Conservation (phyloP, 2,113 vertebrate genomes). For the Eulacestoma nigropectus region DNA sequence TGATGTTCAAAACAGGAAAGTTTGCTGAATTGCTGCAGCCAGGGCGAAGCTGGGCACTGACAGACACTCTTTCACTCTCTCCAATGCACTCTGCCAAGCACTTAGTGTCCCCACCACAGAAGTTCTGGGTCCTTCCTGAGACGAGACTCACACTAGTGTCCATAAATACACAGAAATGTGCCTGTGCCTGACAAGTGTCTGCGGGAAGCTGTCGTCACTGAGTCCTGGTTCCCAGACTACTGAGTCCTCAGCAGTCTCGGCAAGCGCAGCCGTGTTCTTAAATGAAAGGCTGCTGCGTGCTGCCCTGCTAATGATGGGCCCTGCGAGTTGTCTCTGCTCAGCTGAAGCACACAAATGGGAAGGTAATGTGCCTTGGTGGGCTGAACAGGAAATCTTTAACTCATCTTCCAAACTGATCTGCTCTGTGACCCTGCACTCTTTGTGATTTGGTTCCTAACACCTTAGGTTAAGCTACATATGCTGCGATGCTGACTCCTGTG, state of each 20-base stretch:
- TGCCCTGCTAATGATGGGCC: not conserved
- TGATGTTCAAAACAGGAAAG: not conserved
- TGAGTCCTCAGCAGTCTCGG: not conserved
- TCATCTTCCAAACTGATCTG: not conserved
- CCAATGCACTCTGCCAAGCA: not conserved
- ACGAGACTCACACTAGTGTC: not conserved
- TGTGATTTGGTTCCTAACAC: not conserved
- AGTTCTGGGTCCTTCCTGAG: not conserved
- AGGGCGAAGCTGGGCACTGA: not conserved
- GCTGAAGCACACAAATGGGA: not conserved
- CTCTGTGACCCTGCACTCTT: not conserved
- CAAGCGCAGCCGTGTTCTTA: not conserved
- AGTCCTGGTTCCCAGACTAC: not conserved
- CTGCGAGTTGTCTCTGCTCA: not conserved
- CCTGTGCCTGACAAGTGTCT: not conserved
- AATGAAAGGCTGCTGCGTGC: not conserved
- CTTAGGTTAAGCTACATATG: not conserved
- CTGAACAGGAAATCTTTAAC: not conserved
- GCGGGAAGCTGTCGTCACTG: not conserved
- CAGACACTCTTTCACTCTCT: not conserved
- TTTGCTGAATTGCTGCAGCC: not conserved
- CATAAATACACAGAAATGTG: constrained; percentile 28
- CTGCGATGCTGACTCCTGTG: not conserved
- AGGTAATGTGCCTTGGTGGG: not conserved
- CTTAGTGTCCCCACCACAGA: not conserved